These are phyloP conservation scores for Laterallus jamaicensis DNA, from an alignment of 2,113 vertebrate genomes.

Conservation along the genomic window DNA sequence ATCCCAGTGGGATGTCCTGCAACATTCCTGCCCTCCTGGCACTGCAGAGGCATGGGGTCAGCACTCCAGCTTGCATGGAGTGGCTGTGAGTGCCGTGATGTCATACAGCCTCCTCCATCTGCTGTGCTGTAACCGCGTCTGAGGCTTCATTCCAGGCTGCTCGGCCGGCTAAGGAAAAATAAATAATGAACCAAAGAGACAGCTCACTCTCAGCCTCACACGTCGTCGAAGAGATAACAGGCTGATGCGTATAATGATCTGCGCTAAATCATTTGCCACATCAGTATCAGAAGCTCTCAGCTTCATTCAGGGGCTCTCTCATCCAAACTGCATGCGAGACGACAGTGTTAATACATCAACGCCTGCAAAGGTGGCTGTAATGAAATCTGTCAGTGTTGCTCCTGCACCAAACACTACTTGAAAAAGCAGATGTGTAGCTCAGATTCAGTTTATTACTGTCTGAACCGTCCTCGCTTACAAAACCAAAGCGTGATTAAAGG, in stretches of 20 bases:
- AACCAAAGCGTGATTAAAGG: background rate
- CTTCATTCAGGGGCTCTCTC: conserved; percentile 48
- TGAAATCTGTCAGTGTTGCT: conserved; percentile 58
- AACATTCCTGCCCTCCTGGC: background rate
- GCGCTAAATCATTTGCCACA: conserved; percentile 54
- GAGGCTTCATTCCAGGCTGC: background rate
- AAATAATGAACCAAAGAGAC: conserved; percentile 51
- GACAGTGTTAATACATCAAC: conserved; percentile 60
- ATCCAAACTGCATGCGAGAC: conserved; percentile 23
- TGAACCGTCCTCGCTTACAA: background rate
- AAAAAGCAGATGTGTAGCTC: conserved; percentile 53
- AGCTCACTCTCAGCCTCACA: conserved; percentile 52
- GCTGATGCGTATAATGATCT: conserved; percentile 39
- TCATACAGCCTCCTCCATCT: fast-evolving
- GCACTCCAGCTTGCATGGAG: background rate
- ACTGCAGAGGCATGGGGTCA: background rate
- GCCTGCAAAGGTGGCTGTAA: conserved; percentile 5
- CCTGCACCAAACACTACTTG: conserved; percentile 53
- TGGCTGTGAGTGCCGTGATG: fast-evolving
- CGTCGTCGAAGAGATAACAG: conserved; percentile 20
- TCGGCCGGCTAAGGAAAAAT: conserved; percentile 17
- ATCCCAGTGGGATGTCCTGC: background rate
- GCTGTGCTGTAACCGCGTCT: fast-evolving
- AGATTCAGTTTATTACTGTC: conserved; percentile 59
- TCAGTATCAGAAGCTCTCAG: conserved; percentile 54